Conservation (phyloP, 2,888 invertebrate genomes). For the Oscheius sp. region DNA sequence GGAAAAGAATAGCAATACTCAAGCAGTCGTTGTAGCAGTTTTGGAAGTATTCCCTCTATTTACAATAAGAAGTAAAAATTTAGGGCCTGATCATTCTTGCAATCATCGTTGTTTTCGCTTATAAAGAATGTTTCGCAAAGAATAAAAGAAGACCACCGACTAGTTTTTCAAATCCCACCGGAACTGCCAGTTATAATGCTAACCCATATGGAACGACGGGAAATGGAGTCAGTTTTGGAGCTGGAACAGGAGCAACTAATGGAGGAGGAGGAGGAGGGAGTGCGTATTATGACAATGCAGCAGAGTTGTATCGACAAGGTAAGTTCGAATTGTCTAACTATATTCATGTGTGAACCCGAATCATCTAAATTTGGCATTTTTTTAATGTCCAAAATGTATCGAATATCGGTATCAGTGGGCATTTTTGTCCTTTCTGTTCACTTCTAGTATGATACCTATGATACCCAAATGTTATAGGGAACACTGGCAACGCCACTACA, state of each 20-base stretch:
- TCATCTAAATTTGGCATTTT: no score
- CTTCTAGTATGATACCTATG: no score
- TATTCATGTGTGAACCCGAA: no score
- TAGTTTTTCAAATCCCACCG: background rate
- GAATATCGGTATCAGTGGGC: no score
- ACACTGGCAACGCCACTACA: background rate
- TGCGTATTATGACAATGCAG: constrained; percentile 12
- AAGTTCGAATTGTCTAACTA: background rate
- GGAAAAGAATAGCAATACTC: constrained; percentile 23
- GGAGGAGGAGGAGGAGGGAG: no score
- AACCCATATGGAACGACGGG: constrained; percentile 6
- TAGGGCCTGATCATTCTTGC: constrained; percentile 29
- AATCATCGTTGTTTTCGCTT: constrained; percentile 14
- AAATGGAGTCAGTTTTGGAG: background rate
- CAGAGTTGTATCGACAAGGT: constrained; percentile 11
- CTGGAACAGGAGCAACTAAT: constrained; percentile 6
- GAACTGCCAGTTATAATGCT: background rate
- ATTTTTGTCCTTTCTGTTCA: no score
- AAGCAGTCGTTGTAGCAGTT: constrained; percentile 35
- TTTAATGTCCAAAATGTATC: no score
- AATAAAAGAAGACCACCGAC: background rate
- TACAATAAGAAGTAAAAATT: background rate
- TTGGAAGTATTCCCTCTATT: constrained; percentile 22
- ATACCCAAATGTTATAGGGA: background rate
- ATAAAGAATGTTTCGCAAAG: constrained; percentile 8